Percentiles rank a stretch among this genome's conserved stretches.
Conservation (phyloP, 1,140 invertebrate genomes). For the Zaprionus camerounensis region DNA sequence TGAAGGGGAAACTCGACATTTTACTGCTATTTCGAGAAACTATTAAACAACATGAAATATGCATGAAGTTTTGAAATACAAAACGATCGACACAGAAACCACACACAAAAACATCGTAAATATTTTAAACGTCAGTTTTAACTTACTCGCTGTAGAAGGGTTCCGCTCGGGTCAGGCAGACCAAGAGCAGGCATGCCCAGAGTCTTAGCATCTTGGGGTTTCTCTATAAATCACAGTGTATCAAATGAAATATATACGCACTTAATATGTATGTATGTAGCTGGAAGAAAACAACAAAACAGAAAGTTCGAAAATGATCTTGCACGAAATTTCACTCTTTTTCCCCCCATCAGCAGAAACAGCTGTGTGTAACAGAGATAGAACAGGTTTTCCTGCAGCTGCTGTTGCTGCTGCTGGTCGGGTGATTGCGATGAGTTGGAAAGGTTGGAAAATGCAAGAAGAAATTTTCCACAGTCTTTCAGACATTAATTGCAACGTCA, state of each 20-base stretch:
- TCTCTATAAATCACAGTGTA: constrained; percentile 35
- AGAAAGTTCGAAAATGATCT: constrained; percentile 55
- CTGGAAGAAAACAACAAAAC: constrained; percentile 28
- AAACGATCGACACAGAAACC: constrained; percentile 39
- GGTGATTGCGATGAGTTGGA: constrained; percentile 46
- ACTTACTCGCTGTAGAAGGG: constrained; percentile 74
- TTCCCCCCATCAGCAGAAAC: constrained; percentile 25
- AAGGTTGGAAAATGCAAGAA: constrained; percentile 29
- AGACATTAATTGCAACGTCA: constrained; percentile 64
- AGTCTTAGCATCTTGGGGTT: constrained; percentile 53
- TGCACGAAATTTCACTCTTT: constrained; percentile 60
- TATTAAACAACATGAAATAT: constrained; percentile 56
- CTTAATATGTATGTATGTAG: constrained; percentile 21
- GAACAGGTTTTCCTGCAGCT: constrained; percentile 70
- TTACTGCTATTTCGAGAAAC: neutral
- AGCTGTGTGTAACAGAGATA: constrained; percentile 56
- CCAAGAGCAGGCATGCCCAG: constrained; percentile 66
- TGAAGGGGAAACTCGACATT: neutral
- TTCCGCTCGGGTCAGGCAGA: constrained; percentile 51
- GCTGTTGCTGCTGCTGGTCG: constrained; percentile 47
- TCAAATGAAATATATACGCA: constrained; percentile 1
- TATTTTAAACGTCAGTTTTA: constrained; percentile 9
- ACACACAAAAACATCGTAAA: constrained; percentile 42
- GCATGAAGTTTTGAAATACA: constrained; percentile 53
- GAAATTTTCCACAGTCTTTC: constrained; percentile 72